A percentile compares a stretch with the other conserved stretches of the same genome.
Evolutionary conservation across 1,140 invertebrate species (phyloP).

Genomic region (Apocrypta bakeri): DNA sequence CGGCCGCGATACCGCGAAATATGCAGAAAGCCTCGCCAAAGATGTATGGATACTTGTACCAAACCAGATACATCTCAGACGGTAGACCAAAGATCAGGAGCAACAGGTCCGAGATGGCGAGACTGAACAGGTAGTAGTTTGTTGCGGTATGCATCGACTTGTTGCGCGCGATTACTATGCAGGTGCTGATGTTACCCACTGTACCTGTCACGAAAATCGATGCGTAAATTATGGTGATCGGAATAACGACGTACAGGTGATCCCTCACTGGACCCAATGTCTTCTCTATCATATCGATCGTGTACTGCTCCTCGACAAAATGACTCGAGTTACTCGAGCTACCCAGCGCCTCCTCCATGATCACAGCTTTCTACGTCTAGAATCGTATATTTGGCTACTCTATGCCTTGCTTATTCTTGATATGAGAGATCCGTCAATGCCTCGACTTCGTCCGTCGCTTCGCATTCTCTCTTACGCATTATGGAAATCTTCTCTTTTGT

Average conservation of each 20-base stretch:
- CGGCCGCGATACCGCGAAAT: slow-evolving; percentile 86
- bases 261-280: slow-evolving; percentile 75
- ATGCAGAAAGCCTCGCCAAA: slow-evolving; percentile 92
- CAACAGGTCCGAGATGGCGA: slow-evolving; percentile 95
- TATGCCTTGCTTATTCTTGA: too few relatives aligned
- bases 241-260: slow-evolving; percentile 83
- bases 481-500: too few relatives aligned
- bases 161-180: slow-evolving; percentile 93
- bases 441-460: background rate
- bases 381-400: too few relatives aligned
- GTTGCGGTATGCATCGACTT: slow-evolving; percentile 95
- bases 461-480: too few relatives aligned
- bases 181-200: slow-evolving; percentile 93
- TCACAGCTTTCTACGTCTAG: too few relatives aligned
- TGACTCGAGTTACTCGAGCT: slow-evolving; percentile 11
- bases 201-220: slow-evolving; percentile 90
- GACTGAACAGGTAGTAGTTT: slow-evolving; percentile 94
- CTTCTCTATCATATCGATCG: background rate
- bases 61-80: slow-evolving; percentile 90
- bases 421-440: background rate
- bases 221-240: slow-evolving; percentile 87
- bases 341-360: slow-evolving; percentile 2
- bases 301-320: background rate
- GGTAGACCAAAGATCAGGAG: slow-evolving; percentile 87
- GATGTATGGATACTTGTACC: slow-evolving; percentile 91